These are phyloP conservation scores for Salmo trutta DNA, from an alignment of 2,797 vertebrate genomes.

Conservation along the genomic window DNA sequence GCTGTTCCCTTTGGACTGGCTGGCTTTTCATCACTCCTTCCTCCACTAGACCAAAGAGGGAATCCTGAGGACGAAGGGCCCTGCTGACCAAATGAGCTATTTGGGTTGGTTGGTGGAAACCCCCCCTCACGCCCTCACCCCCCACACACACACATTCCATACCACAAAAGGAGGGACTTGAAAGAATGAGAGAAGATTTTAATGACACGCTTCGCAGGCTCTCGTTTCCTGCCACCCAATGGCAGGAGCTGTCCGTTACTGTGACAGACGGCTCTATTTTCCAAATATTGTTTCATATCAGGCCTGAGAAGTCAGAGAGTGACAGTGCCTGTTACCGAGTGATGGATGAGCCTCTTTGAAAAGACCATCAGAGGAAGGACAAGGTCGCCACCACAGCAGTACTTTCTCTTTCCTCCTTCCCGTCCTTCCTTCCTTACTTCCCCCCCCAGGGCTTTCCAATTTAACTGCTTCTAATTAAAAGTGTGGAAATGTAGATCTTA, in stretches of 20 bases:
- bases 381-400: not conserved
- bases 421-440: constrained; percentile 17
- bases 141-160: not conserved
- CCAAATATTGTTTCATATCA: constrained; percentile 68
- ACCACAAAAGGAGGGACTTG: not conserved
- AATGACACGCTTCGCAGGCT: constrained; percentile 55
- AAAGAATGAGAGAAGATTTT: constrained; percentile 49
- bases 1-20: constrained; percentile 47
- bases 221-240: constrained; percentile 45
- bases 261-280: constrained; percentile 60
- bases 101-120: not conserved
- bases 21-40: constrained; percentile 51
- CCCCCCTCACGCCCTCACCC: not conserved
- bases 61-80: constrained; percentile 42
- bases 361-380: constrained; percentile 59
- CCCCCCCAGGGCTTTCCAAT: constrained; percentile 50
- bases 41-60: constrained; percentile 38
- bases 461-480: constrained; percentile 58
- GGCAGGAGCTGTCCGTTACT: constrained; percentile 65
- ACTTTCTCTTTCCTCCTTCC: not conserved
- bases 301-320: constrained; percentile 56
- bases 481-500: constrained; percentile 44
- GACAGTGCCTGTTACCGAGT: constrained; percentile 60
- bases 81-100: constrained; percentile 17
- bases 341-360: constrained; percentile 69